These are phyloP conservation scores for Tridacna crocea DNA, from an alignment of 2,888 invertebrate species.

Conservation along the genomic window DNA sequence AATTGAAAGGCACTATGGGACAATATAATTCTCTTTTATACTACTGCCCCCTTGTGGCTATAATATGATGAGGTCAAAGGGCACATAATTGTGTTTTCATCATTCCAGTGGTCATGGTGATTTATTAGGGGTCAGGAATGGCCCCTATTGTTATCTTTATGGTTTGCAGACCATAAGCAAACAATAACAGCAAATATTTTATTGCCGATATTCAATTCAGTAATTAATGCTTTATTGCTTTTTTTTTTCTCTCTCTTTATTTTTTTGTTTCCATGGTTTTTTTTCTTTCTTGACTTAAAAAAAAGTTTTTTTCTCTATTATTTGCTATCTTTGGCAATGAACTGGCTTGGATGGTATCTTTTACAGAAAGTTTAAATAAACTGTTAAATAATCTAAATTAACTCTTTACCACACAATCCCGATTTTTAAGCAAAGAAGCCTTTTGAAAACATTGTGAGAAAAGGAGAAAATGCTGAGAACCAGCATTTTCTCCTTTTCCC, in stretches of 20 bases:
- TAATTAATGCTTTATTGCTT: slow-evolving; percentile 12
- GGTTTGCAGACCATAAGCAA: slow-evolving; percentile 30
- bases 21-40: slow-evolving; percentile 34
- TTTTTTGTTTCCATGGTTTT: not conserved
- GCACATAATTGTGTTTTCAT: slow-evolving; percentile 50
- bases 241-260: not conserved
- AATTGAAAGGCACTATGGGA: slow-evolving; percentile 23
- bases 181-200: slow-evolving; percentile 23
- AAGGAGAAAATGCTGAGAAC: no score
- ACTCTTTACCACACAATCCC: no score
- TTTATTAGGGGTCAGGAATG: slow-evolving; percentile 56
- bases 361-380: no score
- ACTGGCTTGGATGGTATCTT: not conserved
- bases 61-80: slow-evolving; percentile 49
- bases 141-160: slow-evolving; percentile 60
- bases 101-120: slow-evolving; percentile 48
- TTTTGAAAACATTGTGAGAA: no score
- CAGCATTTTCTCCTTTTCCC: no score
- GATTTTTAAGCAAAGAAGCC: no score
- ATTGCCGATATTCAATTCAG: slow-evolving; percentile 11
- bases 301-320: not conserved
- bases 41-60: slow-evolving; percentile 27
- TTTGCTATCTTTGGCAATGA: not conserved
- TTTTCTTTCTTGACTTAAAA: not conserved
- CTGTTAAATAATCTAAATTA: no score